phyloP scores from a whole-genome alignment of 2,888 invertebrate genomes.

The Cephus pygmeus region DNA sequence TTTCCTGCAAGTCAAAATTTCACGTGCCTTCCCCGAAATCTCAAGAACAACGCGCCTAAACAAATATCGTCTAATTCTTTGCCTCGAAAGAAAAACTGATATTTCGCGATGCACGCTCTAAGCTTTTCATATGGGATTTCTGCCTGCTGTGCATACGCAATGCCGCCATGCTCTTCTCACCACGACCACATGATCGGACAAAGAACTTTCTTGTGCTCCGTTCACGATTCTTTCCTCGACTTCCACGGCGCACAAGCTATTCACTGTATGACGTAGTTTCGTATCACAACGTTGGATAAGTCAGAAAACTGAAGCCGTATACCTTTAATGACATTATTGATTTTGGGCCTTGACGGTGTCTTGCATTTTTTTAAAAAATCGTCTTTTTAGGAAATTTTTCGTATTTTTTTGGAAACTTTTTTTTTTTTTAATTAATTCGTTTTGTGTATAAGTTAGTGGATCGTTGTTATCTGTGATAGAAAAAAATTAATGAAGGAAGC shows the following conservation, averaged over 20 bases:
- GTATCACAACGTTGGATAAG: background rate
- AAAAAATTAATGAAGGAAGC: background rate
- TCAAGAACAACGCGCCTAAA: background rate
- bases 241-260: background rate
- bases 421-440: background rate
- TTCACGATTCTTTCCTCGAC: background rate
- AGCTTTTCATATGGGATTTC: background rate
- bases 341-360: background rate
- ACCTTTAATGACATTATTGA: background rate
- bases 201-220: background rate
- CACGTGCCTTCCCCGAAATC: background rate
- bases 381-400: background rate
- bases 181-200: background rate
- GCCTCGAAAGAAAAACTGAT: background rate
- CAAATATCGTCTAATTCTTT: background rate
- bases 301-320: background rate
- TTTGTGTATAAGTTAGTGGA: background rate
- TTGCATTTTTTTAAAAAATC: background rate
- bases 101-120: background rate
- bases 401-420: background rate
- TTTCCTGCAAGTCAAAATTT: background rate
- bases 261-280: background rate
- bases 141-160: background rate
- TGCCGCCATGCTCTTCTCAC: background rate
- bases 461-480: background rate